Evolutionary conservation across 2,113 vertebrate genomes (phyloP), one percentile per base, ranked within the genome.

Genomic region (Passer domesticus): DNA sequence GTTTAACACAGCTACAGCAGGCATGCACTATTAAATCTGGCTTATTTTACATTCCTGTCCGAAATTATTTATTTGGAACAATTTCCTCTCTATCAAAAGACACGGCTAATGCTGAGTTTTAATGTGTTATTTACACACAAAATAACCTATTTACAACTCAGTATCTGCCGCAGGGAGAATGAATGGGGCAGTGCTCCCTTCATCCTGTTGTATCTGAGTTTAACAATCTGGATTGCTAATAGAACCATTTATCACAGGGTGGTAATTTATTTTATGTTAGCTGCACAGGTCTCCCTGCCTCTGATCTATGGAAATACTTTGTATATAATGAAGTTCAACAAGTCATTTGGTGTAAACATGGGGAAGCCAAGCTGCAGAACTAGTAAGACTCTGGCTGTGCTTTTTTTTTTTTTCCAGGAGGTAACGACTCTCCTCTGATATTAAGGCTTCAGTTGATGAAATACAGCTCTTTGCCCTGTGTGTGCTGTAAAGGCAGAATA

Each of bases 81-180:
- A 98, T 99, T 99, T 99, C 98, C 98, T 97, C 98, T 98, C 98
- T 98, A 98, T 99, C 98, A 98, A 97, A 98, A 98, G 97, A 98
- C 98, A 98, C 89, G 89, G 98, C 98, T 99, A 99, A 99, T 99
- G 99, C 98, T 97, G 98, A 98, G 97, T 99, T 99, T 99, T 99
- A 99, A 99, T 99, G 99, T 98, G 99, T 99, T 99, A 99, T 99
- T 99, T 99, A 99, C 99, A 99, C 99, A 99, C 98, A 98, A 98
- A 98, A 98, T 98, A 98, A 98, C 98, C 98, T 98, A 98, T 99
- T 99, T 99, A 99, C 98, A 98, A 98, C 98, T 96, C 97, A 62
- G 98, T 96, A 86, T 96, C 98, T 94, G 97, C 98, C 93, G 79
- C 93, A 93, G 97, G 98, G 98, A 98, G 98, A 98, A 99, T 98